Evolutionary conservation across 2,888 invertebrate genomes (phyloP), one percentile per base, ranked within the genome.

Genomic region (Hirudinaria manillensis): DNA sequence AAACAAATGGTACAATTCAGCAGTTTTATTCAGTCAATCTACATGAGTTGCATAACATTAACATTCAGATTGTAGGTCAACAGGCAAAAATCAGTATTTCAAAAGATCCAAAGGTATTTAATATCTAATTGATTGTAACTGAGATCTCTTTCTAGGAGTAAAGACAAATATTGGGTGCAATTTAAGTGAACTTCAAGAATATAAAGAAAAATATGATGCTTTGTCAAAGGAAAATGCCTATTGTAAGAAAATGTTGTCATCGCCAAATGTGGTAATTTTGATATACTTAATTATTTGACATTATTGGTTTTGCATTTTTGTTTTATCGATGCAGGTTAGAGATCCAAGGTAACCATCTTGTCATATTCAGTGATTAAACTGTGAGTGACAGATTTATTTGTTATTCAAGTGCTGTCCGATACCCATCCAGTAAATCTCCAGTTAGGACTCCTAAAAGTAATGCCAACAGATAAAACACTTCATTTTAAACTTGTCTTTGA

Each of bases 241-340:
- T 29, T 72, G 55, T 32, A 72, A 53, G 72, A 72, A 51, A 53
- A 24, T 72, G 34, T 34, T 51, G 21, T 34, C 72, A 13, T 72
- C 72, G 2, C 55, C 72, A n/a, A 38, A 45, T 27, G 27, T 70
- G 70, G 70, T 70, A 34, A 36, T 24, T 70, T 61, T 19, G n/a
- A 27, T 24, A 61, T 61, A n/a, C 45, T 45, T 45, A 45, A 45
- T 45, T 45, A 6, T 6, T 45, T 45, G 16, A 7, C 13, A 10
- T 45, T 45, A 16, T 45, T 45, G n/a, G 7, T 27, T 10, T 61
- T 61, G 61, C 19, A n/a, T 61, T 61, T 45, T n/a, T 27, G 7
- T 27, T 61, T 61, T 7, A 27, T 61, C 13, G 24, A 61, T 61
- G 21, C 61, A 61, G 61, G 24, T 61, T 19, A 61, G 29, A 61